Base-by-base conservation (phyloP, 2,113 vertebrate species). In the Xiphias gladius region DNA sequence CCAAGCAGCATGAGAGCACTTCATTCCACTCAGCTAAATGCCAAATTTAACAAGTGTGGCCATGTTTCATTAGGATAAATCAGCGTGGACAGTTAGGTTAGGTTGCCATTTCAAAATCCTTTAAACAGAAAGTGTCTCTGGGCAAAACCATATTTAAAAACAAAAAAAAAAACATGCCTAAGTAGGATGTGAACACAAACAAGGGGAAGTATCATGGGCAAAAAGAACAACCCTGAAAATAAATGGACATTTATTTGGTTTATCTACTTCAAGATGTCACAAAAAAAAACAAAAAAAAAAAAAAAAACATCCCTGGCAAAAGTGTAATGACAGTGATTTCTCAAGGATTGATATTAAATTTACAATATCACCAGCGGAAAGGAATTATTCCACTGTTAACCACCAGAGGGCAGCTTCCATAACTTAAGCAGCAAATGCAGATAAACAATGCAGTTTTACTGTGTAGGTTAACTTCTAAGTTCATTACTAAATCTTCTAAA, bases 1-100 rank as follows among this genome's bases (percentile, higher is more conserved):
- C 91, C 92, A 94, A 96, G 95, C 96, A 96, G 96, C 95, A 95
- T 94, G 95, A 93, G 91, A 94, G 88, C 88, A 79, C 80, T 76
- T 84, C 75, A 83, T 85, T 90, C 79, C 75, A 84, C 83, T 81
- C 82, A 75, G 80, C 61, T 75, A 83, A 76, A 82, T 32, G 39
- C 64, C 59, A 70, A 89, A 86, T 87, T 73, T n/a, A 75, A 73
- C 26, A 65, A 74, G 48, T 68, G 63, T 73, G 81, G 76, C 52
- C 52, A 39, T 14, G 64, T 66, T 71, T 64, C 4, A 20, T 50
- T 11, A 75, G 64, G 65, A 73, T 17, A 67, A 68, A 69, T 76
- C 7, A 75, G 48, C 22, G 19, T 37, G 28, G 69, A 64, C 63
- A 39, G 26, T 83, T 70, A 83, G 46, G 22, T 41, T 30, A 67